These are phyloP conservation scores for Punctoribates punctum DNA, from an alignment of 2,888 invertebrate genomes.

Conservation along the genomic window DNA sequence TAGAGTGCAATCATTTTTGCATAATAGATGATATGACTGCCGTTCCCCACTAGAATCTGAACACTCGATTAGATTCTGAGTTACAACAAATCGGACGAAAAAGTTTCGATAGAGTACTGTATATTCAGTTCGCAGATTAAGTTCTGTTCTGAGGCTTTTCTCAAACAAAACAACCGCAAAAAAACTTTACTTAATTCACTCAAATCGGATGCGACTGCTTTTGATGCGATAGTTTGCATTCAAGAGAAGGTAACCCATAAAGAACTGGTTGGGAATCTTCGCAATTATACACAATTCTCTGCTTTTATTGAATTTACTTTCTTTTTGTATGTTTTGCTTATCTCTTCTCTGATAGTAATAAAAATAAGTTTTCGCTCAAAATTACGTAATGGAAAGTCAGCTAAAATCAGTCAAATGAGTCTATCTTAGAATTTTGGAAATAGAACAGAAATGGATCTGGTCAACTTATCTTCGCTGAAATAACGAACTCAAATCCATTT, in stretches of 20 bases:
- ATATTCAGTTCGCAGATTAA: not conserved
- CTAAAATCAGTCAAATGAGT: too few relatives aligned
- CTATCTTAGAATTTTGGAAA: too few relatives aligned
- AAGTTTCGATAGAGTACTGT: not conserved
- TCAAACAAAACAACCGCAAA: not conserved
- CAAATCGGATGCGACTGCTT: not conserved
- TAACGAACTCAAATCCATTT: too few relatives aligned
- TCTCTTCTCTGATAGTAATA: not conserved
- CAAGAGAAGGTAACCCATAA: not conserved
- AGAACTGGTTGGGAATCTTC: not conserved
- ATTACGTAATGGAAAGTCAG: too few relatives aligned
- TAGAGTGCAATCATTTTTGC: constrained; percentile 33
- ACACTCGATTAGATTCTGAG: not conserved
- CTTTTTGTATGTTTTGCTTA: not conserved
- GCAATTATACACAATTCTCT: not conserved
- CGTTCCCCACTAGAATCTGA: constrained; percentile 17
- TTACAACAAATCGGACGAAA: not conserved
- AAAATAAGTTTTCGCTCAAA: too few relatives aligned
- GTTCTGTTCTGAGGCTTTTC: not conserved
- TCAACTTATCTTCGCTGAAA: too few relatives aligned
- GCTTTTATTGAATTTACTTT: not conserved
- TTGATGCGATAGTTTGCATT: constrained; percentile 32
- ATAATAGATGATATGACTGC: constrained; percentile 37
- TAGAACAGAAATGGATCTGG: too few relatives aligned
- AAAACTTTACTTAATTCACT: not conserved